Evolutionary conservation across 2,888 invertebrate genomes (phyloP), one percentile per base, ranked within the genome.

Genomic region (Euplagia quadripunctaria): DNA sequence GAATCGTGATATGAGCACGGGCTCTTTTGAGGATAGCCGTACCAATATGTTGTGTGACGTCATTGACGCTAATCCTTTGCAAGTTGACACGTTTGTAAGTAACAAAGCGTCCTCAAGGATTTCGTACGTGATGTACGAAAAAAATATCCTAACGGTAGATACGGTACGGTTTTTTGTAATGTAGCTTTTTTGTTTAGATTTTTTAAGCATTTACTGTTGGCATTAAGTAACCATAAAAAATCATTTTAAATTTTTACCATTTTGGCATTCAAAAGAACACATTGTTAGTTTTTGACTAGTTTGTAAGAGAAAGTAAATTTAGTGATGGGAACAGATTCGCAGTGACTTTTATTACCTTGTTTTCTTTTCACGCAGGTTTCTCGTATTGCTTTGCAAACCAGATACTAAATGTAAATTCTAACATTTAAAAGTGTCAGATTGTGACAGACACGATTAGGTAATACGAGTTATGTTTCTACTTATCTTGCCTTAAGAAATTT

Each of bases 11-110:
- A 67, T 69, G 73, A 66, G 55, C 41, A 41, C 41, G 67, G 67
- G 46, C 46, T 68, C 64, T 74, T 74, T 65, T 68, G 69, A 73
- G 73, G 68, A 81, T 75, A 75, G 81, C 78, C 78, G 75, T 75
- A 79, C 75, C 75, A 79, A 75, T 77, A 72, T 74, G 72, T 76
- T 74, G 67, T 46, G 72, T 87, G 89, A 88, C 87, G 89, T 88
- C 88, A 89, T 65, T 80, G 82, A 81, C 81, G 78, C 78, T 89
- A 88, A 88, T 88, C 82, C 84, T 43, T 64, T 71, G 70, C 79
- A 82, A 84, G 81, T 79, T 81, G 80, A 79, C 83, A 82, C 79
- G 85, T 82, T 79, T 79, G 68, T 11, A 65, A 77, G 67, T 72
- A 76, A 84, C 79, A 82, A 84, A 77, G 80, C 79, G 74, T 72